Evolutionary conservation across 2,888 invertebrate species (phyloP).

Genomic region (Drosophila bunnanda): DNA sequence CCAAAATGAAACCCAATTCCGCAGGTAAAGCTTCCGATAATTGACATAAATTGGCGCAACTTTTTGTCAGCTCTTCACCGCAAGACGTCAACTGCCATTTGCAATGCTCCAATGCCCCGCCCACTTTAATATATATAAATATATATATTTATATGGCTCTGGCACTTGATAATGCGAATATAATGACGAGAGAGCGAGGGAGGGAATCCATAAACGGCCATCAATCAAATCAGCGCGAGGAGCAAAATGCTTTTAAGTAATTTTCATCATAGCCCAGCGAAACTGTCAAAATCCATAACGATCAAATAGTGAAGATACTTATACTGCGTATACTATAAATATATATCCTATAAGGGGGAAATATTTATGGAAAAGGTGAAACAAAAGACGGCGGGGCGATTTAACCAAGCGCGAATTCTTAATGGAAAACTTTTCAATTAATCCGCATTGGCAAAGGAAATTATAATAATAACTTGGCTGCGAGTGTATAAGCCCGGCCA

Average conservation of each 20-base stretch:
- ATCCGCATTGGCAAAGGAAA: slow-evolving; percentile 74
- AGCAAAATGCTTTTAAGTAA: slow-evolving; percentile 76
- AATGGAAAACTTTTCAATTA: slow-evolving; percentile 80
- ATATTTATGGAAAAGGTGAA: slow-evolving; percentile 24
- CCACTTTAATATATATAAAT: slow-evolving; percentile 21
- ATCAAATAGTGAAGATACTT: slow-evolving; percentile 73
- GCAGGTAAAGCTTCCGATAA: slow-evolving; percentile 67
- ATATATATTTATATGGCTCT: slow-evolving; percentile 29
- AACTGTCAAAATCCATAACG: slow-evolving; percentile 77
- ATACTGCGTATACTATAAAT: slow-evolving; percentile 5
- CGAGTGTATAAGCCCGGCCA: slow-evolving; percentile 41
- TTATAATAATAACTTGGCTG: slow-evolving; percentile 74
- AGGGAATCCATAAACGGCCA: slow-evolving; percentile 68
- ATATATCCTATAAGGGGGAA: not conserved
- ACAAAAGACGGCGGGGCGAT: slow-evolving; percentile 42
- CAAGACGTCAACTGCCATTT: slow-evolving; percentile 76
- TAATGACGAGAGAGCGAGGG: slow-evolving; percentile 57
- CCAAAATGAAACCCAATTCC: slow-evolving; percentile 31
- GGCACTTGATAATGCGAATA: slow-evolving; percentile 74
- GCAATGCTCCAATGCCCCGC: slow-evolving; percentile 69
- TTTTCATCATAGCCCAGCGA: slow-evolving; percentile 71
- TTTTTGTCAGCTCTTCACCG: slow-evolving; percentile 77
- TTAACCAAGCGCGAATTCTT: slow-evolving; percentile 76
- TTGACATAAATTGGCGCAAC: slow-evolving; percentile 78
- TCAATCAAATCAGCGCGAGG: slow-evolving; percentile 75